phyloP scores from a whole-genome alignment of 2,888 invertebrate species.

The Drosophila monieri region DNA sequence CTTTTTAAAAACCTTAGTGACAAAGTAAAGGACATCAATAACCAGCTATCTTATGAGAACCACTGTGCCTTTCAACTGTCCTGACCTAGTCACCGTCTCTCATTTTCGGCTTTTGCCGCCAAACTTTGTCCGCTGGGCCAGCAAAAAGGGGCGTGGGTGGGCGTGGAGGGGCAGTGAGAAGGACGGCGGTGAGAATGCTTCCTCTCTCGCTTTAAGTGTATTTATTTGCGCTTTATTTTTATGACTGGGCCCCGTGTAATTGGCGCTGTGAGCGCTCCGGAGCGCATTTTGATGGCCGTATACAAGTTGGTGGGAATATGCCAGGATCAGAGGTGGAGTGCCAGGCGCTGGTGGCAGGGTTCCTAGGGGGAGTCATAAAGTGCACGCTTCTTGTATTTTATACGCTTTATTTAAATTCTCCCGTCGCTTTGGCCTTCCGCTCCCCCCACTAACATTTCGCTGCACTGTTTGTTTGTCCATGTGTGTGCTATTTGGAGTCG shows the following conservation, averaged over 20 bases:
- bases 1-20: too few relatives aligned
- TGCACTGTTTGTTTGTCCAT: constrained; percentile 12
- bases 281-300: constrained; percentile 68
- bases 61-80: constrained; percentile 28
- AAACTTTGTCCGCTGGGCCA: constrained; percentile 34
- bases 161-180: neutral
- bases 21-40: neutral
- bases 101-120: constrained; percentile 44
- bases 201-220: constrained; percentile 68
- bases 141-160: constrained; percentile 3
- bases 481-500: constrained; percentile 6
- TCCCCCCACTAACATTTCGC: constrained; percentile 5
- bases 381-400: constrained; percentile 56
- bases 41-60: neutral
- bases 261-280: constrained; percentile 69
- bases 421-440: constrained; percentile 34
- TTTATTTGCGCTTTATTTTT: constrained; percentile 78
- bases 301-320: constrained; percentile 29
- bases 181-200: neutral
- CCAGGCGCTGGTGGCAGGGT: neutral
- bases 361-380: constrained; percentile 55
- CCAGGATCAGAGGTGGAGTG: neutral
- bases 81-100: constrained; percentile 32
- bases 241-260: constrained; percentile 74
- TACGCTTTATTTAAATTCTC: constrained; percentile 47